Evolutionary conservation across 2,113 vertebrate species (phyloP), one percentile per base, ranked within the genome.

Genomic region (Leiothrix lutea): DNA sequence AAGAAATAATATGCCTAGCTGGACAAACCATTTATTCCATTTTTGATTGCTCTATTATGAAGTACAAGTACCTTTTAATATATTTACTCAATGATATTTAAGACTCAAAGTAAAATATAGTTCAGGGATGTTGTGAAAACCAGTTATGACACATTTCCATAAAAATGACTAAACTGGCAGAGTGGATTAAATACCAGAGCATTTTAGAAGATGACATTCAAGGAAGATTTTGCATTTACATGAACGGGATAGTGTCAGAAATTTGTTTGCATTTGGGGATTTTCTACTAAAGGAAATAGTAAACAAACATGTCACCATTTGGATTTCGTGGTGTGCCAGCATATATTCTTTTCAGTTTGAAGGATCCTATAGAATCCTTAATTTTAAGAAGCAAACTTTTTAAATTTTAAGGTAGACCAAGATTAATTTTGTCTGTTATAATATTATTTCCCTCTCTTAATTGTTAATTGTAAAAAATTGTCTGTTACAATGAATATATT

Each of bases 21-120:
- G 95, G 83, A 95, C 79, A 96, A 35, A 91, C 42, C 54, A 82
- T 87, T 89, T 90, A 90, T 94, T 96, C 71, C 1, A 50, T 60
- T 88, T 95, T 88, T 95, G 75, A 95, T 94, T 92, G 12, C 91
- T 96, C 64, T 86, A 78, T 96, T 94, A 92, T 79, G 65, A 95
- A 93, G 38, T 60, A 42, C 20, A 79, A 92, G 86, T 92, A 58
- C 20, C 22, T 92, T 92, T 94, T 83, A 84, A 77, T 69, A 75
- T 86, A 91, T 91, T 93, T 95, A 83, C 47, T 56, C 36, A 89
- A 65, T 92, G 24, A 81, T 87, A 86, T 75, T 94, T 94, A 79
- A 95, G 84, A 92, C 75, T 92, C 73, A 88, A 89, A 91, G 23
- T 78, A 92, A 95, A 92, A 80, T 62, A 25, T 35, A 77, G 28